Conservation (phyloP, 2,113 vertebrate genomes). For the Tyrannus savana region DNA sequence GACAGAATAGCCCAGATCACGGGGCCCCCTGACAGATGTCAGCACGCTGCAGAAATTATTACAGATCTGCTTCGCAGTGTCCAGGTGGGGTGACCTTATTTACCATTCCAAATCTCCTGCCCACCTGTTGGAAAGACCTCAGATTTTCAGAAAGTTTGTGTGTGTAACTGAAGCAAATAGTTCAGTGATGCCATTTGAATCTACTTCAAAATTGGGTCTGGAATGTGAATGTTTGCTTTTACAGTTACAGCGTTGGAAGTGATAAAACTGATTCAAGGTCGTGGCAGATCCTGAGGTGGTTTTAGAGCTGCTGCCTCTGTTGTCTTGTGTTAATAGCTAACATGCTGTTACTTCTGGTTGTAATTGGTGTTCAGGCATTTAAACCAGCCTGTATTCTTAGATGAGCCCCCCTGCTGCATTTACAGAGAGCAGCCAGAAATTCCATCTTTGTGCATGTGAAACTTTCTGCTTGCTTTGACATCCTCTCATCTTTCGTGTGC, state of each 20-base stretch:
- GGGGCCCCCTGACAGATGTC: slow-evolving; percentile 94
- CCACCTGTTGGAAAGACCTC: not conserved
- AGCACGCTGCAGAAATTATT: slow-evolving; percentile 96
- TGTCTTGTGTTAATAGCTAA: not conserved
- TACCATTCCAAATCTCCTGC: not conserved
- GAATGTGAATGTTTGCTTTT: not conserved
- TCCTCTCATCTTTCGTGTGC: not conserved
- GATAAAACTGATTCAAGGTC: not conserved
- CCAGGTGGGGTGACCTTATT: slow-evolving; percentile 71
- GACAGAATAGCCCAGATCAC: slow-evolving; percentile 98
- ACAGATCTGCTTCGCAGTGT: slow-evolving; percentile 96
- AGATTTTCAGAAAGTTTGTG: not conserved
- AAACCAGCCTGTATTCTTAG: not conserved
- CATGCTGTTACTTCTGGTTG: not conserved
- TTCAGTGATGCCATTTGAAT: not conserved
- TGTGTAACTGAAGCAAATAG: not conserved
- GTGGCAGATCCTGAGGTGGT: not conserved
- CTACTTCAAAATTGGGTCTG: not conserved
- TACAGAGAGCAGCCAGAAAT: not conserved
- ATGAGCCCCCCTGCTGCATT: not conserved
- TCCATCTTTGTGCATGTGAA: accelerated
- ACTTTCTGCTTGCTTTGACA: not conserved
- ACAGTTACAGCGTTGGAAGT: not conserved
- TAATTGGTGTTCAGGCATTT: not conserved
- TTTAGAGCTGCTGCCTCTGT: not conserved